Conservation (phyloP, 2,113 vertebrate genomes). For the Gymnarchus niloticus region DNA sequence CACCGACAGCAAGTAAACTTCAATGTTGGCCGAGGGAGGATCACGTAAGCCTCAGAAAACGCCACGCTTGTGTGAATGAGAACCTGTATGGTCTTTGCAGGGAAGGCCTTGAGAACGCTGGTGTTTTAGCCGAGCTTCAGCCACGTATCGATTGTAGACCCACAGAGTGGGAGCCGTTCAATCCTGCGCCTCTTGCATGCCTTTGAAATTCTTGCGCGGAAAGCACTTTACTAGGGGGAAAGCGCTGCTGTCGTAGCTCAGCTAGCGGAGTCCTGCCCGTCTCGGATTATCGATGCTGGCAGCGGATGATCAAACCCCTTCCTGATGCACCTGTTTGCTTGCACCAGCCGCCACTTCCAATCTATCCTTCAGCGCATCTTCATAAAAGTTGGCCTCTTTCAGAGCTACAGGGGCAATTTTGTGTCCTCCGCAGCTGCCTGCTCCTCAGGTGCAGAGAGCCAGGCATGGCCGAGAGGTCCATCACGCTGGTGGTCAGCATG, state of each 20-base stretch:
- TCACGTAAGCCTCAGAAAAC: neutral
- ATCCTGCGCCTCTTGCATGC: neutral
- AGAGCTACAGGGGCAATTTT: neutral
- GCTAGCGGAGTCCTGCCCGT: constrained; percentile 6
- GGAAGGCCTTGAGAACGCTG: neutral
- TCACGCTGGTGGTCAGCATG: neutral
- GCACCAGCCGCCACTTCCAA: constrained; percentile 39
- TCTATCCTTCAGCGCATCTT: constrained; percentile 32
- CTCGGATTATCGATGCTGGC: constrained; percentile 40
- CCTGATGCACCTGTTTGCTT: constrained; percentile 38
- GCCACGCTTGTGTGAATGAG: neutral
- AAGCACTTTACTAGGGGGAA: neutral
- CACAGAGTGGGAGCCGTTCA: neutral
- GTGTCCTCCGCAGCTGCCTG: neutral
- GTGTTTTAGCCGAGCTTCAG: neutral
- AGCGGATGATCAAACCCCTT: constrained; percentile 44
- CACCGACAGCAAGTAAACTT: neutral
- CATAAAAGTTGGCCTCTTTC: constrained; percentile 18
- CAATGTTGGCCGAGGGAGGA: neutral
- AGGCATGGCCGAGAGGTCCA: neutral
- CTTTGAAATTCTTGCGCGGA: neutral
- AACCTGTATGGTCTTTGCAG: neutral
- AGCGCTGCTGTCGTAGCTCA: neutral
- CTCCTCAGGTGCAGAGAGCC: too few relatives aligned
- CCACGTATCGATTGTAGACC: neutral